Conservation (phyloP, 64 coral and sea anemone genomes). For the Stichodactyla helianthus region DNA sequence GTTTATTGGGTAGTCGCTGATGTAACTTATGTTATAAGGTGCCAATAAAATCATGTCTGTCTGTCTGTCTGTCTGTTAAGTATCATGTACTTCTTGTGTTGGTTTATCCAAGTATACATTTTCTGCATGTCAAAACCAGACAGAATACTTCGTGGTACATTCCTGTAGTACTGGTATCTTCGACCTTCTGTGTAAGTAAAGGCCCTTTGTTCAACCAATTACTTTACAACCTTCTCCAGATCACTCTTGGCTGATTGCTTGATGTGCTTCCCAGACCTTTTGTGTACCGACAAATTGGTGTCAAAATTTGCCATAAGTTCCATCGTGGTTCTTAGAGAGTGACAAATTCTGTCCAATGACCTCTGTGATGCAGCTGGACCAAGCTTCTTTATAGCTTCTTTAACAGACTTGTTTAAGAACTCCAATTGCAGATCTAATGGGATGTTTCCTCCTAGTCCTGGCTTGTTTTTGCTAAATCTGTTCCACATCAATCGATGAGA, state of each 20-base stretch:
- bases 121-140: conserved; percentile 51
- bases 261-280: conserved; percentile 54
- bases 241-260: conserved; percentile 35
- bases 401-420: conserved; percentile 60
- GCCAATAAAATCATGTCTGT: too few relatives aligned
- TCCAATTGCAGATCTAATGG: conserved; percentile 55
- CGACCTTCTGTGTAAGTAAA: conserved; percentile 49
- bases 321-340: conserved; percentile 34
- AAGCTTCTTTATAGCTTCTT: conserved; percentile 78
- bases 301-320: conserved; percentile 63
- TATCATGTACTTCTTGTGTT: conserved; percentile 69
- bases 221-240: conserved; percentile 40
- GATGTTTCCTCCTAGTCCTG: conserved; percentile 27
- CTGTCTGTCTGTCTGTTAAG: too few relatives aligned
- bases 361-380: conserved; percentile 59
- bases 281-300: conserved; percentile 36
- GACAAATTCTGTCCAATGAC: conserved; percentile 69
- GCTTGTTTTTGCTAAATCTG: conserved; percentile 42
- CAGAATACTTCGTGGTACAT: conserved; percentile 47
- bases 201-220: conserved; percentile 53
- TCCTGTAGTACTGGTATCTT: conserved; percentile 30
- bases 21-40: too few relatives aligned
- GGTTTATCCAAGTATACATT: conserved; percentile 68
- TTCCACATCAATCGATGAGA: conserved; percentile 61
- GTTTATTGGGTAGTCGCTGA: too few relatives aligned